Evolutionary conservation across 2,797 vertebrate species (phyloP).

Genomic region (Pagetopsis macropterus): DNA sequence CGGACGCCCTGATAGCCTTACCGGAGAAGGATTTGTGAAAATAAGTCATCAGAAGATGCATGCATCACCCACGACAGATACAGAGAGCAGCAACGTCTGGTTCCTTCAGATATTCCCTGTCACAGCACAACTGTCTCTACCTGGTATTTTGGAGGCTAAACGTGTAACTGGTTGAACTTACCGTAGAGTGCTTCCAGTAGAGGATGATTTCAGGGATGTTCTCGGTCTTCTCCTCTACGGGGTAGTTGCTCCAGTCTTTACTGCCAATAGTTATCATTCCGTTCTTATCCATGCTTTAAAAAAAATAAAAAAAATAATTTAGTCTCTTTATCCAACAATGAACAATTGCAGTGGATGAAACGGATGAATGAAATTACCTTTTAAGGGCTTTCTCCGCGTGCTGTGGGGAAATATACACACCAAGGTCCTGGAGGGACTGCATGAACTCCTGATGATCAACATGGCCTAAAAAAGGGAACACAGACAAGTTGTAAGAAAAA

Average conservation of each 20-base stretch:
- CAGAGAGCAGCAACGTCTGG: not conserved
- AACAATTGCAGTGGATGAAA: not conserved
- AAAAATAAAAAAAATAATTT: not conserved
- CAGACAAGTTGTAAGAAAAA: not conserved
- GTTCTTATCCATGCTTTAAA: conserved; percentile 93
- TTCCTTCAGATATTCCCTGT: not conserved
- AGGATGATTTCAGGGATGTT: conserved; percentile 97
- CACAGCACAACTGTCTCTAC: not conserved
- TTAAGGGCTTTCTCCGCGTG: conserved; percentile 93
- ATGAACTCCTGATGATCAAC: conserved; percentile 91
- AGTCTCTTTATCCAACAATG: not conserved
- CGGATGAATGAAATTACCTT: conserved; percentile 80
- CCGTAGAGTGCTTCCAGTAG: conserved; percentile 99
- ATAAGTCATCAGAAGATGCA: not conserved
- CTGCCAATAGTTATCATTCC: conserved; percentile 95
- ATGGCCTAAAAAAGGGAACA: conserved; percentile 77
- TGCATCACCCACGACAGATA: not conserved
- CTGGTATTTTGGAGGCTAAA: not conserved
- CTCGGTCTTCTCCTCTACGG: conserved; percentile 88
- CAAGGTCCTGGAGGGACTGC: conserved; percentile 92
- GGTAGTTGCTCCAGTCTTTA: conserved; percentile 94
- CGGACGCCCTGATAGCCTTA: not conserved
- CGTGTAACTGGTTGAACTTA: conserved; percentile 64
- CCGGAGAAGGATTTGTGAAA: not conserved
- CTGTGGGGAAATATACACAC: conserved; percentile 92